A percentile compares a stretch with the other conserved stretches of the same genome.
These are phyloP conservation scores for Ictidomys tridecemlineatus DNA, from an alignment of 2,113 vertebrate species.

Conservation along the genomic window DNA sequence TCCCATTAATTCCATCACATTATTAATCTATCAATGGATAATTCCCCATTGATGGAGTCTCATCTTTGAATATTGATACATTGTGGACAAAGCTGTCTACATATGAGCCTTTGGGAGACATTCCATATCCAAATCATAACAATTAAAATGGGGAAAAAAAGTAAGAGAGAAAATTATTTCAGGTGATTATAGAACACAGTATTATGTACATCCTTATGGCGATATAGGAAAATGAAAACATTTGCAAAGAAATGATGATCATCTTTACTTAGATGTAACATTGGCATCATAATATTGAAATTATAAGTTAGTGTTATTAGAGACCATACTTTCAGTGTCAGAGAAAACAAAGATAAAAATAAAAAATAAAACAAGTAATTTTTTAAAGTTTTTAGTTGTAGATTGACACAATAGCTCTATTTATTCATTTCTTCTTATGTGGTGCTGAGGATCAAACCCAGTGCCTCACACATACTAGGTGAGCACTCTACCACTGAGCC, in stretches of 20 bases:
- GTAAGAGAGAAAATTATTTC: neutral
- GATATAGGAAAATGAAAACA: constrained; percentile 19
- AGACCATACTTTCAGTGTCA: neutral
- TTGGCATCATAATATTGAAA: constrained; percentile 24
- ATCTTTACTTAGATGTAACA: neutral
- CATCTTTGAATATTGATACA: neutral
- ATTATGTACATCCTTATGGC: neutral
- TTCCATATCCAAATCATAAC: neutral
- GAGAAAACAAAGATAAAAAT: constrained; percentile 1
- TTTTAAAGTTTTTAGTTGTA: too few relatives aligned
- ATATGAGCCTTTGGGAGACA: neutral
- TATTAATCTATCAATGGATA: neutral
- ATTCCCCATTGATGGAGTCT: neutral
- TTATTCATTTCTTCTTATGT: too few relatives aligned
- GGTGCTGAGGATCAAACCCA: too few relatives aligned
- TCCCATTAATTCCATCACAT: neutral
- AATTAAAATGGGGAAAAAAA: neutral
- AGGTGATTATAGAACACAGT: neutral
- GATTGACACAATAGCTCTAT: too few relatives aligned
- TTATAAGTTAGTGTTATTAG: neutral
- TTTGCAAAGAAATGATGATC: constrained; percentile 22
- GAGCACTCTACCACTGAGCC: too few relatives aligned
- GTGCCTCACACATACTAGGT: too few relatives aligned
- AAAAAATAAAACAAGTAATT: neutral
- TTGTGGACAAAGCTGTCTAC: neutral